These are phyloP conservation scores for Diorhabda sublineata DNA, from an alignment of 1,140 invertebrate species.

Conservation along the genomic window DNA sequence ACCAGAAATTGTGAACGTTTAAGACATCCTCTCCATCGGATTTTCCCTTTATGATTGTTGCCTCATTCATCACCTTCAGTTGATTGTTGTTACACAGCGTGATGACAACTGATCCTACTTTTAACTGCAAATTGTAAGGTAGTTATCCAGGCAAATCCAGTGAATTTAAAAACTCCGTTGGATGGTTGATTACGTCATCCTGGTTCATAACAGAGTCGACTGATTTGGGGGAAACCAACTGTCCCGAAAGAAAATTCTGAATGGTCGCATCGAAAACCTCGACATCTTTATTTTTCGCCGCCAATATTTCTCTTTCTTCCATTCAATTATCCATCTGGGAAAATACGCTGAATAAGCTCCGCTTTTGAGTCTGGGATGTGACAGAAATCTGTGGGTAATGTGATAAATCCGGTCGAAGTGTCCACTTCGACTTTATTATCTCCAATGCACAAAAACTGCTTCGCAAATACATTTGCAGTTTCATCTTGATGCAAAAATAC, in stretches of 20 bases:
- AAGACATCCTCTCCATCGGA: conserved; percentile 47
- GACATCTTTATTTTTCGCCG: conserved; percentile 41
- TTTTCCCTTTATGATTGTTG: conserved; percentile 38
- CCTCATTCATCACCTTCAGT: conserved; percentile 42
- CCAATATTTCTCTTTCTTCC: conserved; percentile 27
- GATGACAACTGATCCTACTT: conserved; percentile 46
- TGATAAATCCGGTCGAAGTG: no score
- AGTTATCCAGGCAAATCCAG: conserved; percentile 33
- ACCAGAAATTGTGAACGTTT: conserved; percentile 52
- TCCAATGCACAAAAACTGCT: no score
- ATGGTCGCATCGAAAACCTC: conserved; percentile 32
- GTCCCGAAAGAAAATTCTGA: background rate
- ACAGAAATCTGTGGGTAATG: no score
- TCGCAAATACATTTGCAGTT: no score
- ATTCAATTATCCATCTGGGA: background rate
- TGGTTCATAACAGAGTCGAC: conserved; percentile 36
- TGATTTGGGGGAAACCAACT: conserved; percentile 25
- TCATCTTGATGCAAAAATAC: no score
- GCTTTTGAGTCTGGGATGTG: no score
- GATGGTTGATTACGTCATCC: conserved; percentile 37
- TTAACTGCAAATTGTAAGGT: conserved; percentile 41
- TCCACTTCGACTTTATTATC: no score
- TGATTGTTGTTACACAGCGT: conserved; percentile 47
- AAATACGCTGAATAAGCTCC: background rate
- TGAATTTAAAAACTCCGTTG: conserved; percentile 39